Conservation (phyloP, 2,113 vertebrate genomes). For the Callospermophilus lateralis region DNA sequence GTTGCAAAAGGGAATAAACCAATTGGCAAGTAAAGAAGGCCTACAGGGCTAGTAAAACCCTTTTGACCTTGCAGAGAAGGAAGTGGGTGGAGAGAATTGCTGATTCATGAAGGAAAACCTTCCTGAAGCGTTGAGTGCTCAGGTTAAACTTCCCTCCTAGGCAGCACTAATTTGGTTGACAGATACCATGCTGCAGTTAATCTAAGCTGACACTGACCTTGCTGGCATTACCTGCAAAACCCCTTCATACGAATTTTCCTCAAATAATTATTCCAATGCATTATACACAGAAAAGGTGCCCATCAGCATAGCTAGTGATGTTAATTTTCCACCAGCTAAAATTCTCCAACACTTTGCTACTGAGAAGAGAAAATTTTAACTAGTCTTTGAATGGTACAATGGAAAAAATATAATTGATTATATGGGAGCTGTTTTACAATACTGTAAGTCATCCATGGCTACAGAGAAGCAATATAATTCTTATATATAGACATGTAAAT, state of each 20-base stretch:
- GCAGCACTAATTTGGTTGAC: constrained; percentile 80
- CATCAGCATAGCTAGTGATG: constrained; percentile 30
- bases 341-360: not conserved
- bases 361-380: not conserved
- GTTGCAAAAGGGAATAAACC: constrained; percentile 15
- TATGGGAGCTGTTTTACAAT: not conserved
- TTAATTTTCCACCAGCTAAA: constrained; percentile 52
- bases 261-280: constrained; percentile 73
- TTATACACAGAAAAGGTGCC: constrained; percentile 34
- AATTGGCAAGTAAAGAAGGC: not conserved
- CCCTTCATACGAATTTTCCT: constrained; percentile 69
- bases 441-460: not conserved
- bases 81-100: constrained; percentile 32
- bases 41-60: constrained; percentile 29
- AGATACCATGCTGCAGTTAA: constrained; percentile 83
- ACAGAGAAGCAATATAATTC: not conserved
- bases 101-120: constrained; percentile 74
- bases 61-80: constrained; percentile 60
- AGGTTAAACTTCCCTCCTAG: constrained; percentile 66
- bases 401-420: not conserved
- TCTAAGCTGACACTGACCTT: constrained; percentile 83
- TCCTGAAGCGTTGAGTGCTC: constrained; percentile 65
- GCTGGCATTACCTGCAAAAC: constrained; percentile 66
- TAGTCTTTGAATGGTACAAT: not conserved
- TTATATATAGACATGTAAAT: not conserved